phyloP scores from a whole-genome alignment of 2,888 invertebrate species.

The Drosophila picticornis region DNA sequence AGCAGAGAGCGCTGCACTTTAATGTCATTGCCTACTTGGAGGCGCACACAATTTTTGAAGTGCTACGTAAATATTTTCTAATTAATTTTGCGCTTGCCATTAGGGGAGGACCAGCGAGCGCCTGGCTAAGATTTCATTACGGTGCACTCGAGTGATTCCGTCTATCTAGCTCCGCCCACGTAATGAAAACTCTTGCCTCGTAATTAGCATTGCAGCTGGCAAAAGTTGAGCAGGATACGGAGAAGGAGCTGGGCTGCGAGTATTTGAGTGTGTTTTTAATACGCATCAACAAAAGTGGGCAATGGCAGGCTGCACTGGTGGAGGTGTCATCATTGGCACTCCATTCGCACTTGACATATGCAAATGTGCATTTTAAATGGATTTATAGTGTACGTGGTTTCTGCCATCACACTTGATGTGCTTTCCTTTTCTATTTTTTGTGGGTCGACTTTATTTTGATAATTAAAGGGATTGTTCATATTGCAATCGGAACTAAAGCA shows the following conservation, averaged over 20 bases:
- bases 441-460: constrained; percentile 22
- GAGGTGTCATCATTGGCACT: constrained; percentile 45
- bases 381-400: constrained; percentile 50
- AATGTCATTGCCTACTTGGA: constrained; percentile 55
- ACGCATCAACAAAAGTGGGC: constrained; percentile 60
- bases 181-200: constrained; percentile 63
- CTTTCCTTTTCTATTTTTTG: constrained; percentile 34
- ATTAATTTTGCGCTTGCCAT: constrained; percentile 75
- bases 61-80: constrained; percentile 81
- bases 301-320: constrained; percentile 23
- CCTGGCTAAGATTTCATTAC: constrained; percentile 74
- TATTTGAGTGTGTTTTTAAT: constrained; percentile 62
- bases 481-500: constrained; percentile 14
- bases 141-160: constrained; percentile 60
- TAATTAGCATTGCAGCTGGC: constrained; percentile 72
- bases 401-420: constrained; percentile 36
- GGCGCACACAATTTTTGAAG: constrained; percentile 65
- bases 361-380: constrained; percentile 61
- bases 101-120: constrained; percentile 30
- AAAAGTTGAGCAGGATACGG: not conserved
- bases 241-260: constrained; percentile 36
- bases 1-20: constrained; percentile 33
- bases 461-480: constrained; percentile 28
- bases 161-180: constrained; percentile 31
- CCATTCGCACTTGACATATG: constrained; percentile 68